Base-by-base conservation (phyloP, 37 sponge, comb jelly and placozoan genomes). In the Aphrocallistes beatrix region DNA sequence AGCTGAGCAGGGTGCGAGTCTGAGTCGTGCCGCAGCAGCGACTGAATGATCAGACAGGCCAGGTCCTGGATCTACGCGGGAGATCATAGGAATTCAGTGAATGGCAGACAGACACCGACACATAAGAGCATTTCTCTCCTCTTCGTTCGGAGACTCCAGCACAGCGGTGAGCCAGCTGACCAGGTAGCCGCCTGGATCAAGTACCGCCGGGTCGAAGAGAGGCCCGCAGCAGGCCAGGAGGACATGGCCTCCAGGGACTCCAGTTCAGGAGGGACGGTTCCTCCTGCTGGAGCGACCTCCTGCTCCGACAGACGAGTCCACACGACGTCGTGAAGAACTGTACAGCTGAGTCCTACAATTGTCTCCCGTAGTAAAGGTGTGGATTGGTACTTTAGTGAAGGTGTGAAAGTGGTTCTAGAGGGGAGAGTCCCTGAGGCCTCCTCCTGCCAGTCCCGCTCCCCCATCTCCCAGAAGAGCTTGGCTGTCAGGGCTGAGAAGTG, bases 91-190 rank as follows among this genome's bases (percentile, higher is more conserved):
- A 1, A 60, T 36, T 25, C 1, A 37, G 1, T 36, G 13, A 36
- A 51, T 3, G 51, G 34, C 38, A 51, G 23, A 17, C n/a, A 85
- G 13, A 60, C 36, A 21, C 23, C 17, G 9, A 36, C 23, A 81
- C 37, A 28, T 13, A 81, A 39, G 28, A 38, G 37, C 19, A 23
- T 50, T 36, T 23, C 23, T 81, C 69, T 88, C 94, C 87, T 87
- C 90, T 38, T 45, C 51, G 21, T 90, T 90, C 0, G 40, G 42
- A 51, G 92, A 84, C 39, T 81, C 83, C 50, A 96, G 86, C 88
- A 93, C 89, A 88, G 87, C 90, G 39, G 91, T 85, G 38, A 94
- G 87, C 96, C 96, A 96, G 23, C 87, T 38, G 83, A 92, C 90
- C 37, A 96, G 51, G 83, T 84, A 84, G 47, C 89, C 90, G 13